A percentile compares a stretch with the other conserved stretches of the same genome.
These are phyloP conservation scores for Drosophila multiciliata DNA, from an alignment of 2,888 invertebrate genomes.

Conservation along the genomic window DNA sequence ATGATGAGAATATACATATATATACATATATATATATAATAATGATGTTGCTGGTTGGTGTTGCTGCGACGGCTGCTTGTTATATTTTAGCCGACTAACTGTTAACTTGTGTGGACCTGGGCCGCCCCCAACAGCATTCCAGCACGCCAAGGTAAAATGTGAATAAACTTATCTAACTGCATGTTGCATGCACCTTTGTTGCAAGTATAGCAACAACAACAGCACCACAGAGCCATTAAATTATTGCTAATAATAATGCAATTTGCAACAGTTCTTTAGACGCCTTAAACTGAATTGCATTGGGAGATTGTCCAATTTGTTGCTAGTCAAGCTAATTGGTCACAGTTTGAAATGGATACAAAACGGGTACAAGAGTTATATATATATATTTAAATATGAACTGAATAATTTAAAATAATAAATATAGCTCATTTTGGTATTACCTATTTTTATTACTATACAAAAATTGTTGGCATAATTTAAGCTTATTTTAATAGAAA, in stretches of 20 bases:
- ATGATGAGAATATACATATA: background rate
- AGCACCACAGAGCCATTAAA: slow-evolving; percentile 62
- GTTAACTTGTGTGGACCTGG: slow-evolving; percentile 45
- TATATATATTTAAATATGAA: background rate
- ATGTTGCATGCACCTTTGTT: slow-evolving; percentile 70
- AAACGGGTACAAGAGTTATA: background rate
- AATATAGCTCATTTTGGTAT: background rate
- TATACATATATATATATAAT: slow-evolving; percentile 2
- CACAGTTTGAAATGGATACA: background rate
- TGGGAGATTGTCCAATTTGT: slow-evolving; percentile 29
- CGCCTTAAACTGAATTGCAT: slow-evolving; percentile 52
- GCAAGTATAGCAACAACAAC: slow-evolving; percentile 24
- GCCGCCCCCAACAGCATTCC: slow-evolving; percentile 66
- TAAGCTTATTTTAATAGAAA: background rate
- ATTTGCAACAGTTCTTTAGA: slow-evolving; percentile 44
- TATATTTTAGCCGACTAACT: slow-evolving; percentile 59
- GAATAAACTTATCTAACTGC: slow-evolving; percentile 68
- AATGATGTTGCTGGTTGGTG: slow-evolving; percentile 17
- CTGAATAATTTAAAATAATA: background rate
- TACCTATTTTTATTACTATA: background rate
- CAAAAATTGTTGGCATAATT: background rate
- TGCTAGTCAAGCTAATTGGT: slow-evolving; percentile 37
- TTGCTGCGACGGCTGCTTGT: slow-evolving; percentile 43
- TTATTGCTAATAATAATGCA: slow-evolving; percentile 69
- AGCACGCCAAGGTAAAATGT: slow-evolving; percentile 62